Evolutionary conservation across 2,888 invertebrate species (phyloP).

Genomic region (Temnothorax unifasciatus): DNA sequence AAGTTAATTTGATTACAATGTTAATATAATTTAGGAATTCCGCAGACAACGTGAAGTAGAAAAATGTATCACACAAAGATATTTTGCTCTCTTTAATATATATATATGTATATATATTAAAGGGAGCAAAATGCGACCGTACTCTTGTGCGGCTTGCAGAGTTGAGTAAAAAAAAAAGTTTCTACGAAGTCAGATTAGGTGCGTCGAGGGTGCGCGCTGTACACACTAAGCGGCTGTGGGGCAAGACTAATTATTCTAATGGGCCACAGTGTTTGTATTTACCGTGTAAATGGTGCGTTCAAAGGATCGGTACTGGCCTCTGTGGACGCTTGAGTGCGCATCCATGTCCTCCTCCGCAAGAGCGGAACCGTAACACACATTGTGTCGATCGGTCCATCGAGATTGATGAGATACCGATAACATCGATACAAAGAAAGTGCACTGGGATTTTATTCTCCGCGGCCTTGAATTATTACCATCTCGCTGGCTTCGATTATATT

Average conservation of each 20-base stretch:
- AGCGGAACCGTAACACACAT: conserved; percentile 51
- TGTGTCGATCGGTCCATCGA: conserved; percentile 47
- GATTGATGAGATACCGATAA: conserved; percentile 51
- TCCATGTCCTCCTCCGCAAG: conserved; percentile 39
- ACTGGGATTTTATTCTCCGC: background rate
- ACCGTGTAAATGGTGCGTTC: conserved; percentile 74
- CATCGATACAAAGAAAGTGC: conserved; percentile 30
- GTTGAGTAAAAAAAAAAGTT: conserved; percentile 9
- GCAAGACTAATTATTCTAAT: conserved; percentile 82
- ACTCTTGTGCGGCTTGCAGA: background rate
- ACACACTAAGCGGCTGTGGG: conserved; percentile 42
- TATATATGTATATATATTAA: background rate
- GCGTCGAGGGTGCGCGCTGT: conserved; percentile 53
- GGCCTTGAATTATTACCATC: background rate
- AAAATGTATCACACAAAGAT: background rate
- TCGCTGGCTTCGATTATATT: conserved; percentile 4
- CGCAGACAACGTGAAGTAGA: background rate
- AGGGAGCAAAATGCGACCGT: background rate
- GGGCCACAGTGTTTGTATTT: conserved; percentile 77
- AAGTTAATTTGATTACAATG: background rate
- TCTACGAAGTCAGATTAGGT: conserved; percentile 70
- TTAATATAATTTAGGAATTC: background rate
- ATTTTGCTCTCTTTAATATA: background rate
- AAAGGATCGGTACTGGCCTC: conserved; percentile 74
- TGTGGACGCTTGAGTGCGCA: conserved; percentile 65